These are phyloP conservation scores for Lampropteryx suffumata DNA, from an alignment of 2,888 invertebrate genomes.

Conservation along the genomic window DNA sequence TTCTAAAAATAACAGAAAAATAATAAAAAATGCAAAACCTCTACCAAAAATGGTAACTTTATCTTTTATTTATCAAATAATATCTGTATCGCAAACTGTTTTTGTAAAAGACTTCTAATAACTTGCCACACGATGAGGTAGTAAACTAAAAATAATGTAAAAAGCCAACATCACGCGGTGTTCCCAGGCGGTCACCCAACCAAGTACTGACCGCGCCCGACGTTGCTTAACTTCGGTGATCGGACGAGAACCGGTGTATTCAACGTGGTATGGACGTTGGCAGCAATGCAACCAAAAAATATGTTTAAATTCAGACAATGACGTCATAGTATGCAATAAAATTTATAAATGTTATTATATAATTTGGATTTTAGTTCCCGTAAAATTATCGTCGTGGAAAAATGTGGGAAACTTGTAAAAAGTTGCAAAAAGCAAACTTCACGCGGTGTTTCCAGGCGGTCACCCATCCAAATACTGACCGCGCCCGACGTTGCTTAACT, in stretches of 20 bases:
- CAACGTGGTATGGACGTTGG: conserved; percentile 51
- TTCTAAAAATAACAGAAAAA: conserved; percentile 43
- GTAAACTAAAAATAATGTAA: conserved; percentile 30
- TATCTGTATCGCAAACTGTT: too few species aligned
- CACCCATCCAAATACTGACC: conserved; percentile 74
- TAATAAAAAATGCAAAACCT: conserved; percentile 31
- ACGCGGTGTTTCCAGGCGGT: conserved; percentile 70
- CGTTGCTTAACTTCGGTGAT: conserved; percentile 74
- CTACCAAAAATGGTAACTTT: too few species aligned
- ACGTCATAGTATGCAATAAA: background rate
- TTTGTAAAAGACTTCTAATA: too few species aligned
- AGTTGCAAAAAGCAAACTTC: conserved; percentile 53
- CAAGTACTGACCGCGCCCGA: conserved; percentile 73
- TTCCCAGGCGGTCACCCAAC: conserved; percentile 75
- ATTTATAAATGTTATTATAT: too few species aligned
- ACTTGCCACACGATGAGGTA: too few species aligned
- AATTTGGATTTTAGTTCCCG: too few species aligned
- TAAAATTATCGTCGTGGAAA: too few species aligned
- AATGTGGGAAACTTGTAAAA: too few species aligned
- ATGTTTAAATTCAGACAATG: background rate
- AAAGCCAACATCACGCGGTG: conserved; percentile 67
- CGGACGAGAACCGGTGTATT: conserved; percentile 72
- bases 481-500: conserved; percentile 73
- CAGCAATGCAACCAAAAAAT: conserved; percentile 14
- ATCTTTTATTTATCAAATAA: too few species aligned